A percentile compares a stretch with the other conserved stretches of the same genome.
Conservation (phyloP, 2,113 vertebrate genomes). For the Choloepus hoffmanni region DNA sequence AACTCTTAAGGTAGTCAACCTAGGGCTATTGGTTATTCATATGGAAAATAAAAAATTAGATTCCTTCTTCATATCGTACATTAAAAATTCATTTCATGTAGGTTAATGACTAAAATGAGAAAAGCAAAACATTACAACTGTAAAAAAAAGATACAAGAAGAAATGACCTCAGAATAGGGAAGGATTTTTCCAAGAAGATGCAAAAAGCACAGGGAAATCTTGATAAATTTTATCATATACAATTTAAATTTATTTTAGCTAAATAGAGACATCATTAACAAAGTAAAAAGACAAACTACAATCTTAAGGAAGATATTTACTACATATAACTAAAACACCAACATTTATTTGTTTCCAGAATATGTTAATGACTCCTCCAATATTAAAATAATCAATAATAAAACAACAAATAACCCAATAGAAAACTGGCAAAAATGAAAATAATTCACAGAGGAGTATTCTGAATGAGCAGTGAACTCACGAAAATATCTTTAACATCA, state of each 20-base stretch:
- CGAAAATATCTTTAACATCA: background rate
- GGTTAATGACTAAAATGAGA: background rate
- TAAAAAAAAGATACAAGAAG: background rate
- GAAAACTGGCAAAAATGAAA: background rate
- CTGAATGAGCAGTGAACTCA: background rate
- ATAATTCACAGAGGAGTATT: background rate
- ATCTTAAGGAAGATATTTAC: background rate
- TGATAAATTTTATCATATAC: background rate
- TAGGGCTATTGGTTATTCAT: background rate
- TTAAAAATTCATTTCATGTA: background rate
- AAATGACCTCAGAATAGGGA: background rate
- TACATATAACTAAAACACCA: background rate
- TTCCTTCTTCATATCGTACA: background rate
- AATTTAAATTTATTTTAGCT: constrained; percentile 28
- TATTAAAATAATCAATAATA: background rate
- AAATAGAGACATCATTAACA: background rate
- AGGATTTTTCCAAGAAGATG: background rate
- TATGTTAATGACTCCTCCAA: background rate
- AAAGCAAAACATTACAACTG: background rate
- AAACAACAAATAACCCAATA: background rate
- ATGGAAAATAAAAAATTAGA: background rate
- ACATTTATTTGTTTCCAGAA: background rate
- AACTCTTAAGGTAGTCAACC: background rate
- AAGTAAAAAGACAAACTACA: background rate
- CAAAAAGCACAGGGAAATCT: background rate